These are phyloP conservation scores for Xyrauchen texanus DNA, from an alignment of 2,113 vertebrate genomes.

Conservation along the genomic window DNA sequence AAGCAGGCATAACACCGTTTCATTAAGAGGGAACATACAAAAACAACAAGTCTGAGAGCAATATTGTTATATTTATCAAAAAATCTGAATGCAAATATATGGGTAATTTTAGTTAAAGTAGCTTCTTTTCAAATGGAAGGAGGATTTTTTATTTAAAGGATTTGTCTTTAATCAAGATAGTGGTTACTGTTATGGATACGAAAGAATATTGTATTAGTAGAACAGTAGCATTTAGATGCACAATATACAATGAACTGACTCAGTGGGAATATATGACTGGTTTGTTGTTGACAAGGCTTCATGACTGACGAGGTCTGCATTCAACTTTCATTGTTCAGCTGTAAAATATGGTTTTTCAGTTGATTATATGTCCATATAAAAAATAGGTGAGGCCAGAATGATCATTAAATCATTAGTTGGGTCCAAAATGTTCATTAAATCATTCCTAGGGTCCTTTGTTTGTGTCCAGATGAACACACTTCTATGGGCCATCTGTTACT, in stretches of 20 bases:
- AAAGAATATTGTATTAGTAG: slow-evolving; percentile 38
- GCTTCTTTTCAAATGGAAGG: slow-evolving; percentile 61
- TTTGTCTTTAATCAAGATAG: slow-evolving; percentile 57
- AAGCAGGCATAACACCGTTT: neutral
- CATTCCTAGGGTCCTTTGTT: slow-evolving; percentile 69
- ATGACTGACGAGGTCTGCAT: slow-evolving; percentile 39
- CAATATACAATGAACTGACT: neutral
- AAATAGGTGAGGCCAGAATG: slow-evolving; percentile 68
- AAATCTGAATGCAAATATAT: slow-evolving; percentile 62
- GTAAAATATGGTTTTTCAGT: slow-evolving; percentile 69
- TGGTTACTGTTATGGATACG: slow-evolving; percentile 45
- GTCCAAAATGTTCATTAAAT: slow-evolving; percentile 71
- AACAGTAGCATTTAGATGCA: slow-evolving; percentile 23
- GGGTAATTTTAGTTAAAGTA: slow-evolving; percentile 48
- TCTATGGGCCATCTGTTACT: slow-evolving; percentile 67
- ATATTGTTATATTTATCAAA: slow-evolving; percentile 20
- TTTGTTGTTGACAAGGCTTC: slow-evolving; percentile 52
- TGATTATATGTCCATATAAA: slow-evolving; percentile 74
- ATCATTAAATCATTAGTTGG: slow-evolving; percentile 71
- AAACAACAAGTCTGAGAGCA: neutral
- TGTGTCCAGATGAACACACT: slow-evolving; percentile 67
- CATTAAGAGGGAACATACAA: neutral
- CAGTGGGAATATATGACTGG: neutral
- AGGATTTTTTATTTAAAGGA: slow-evolving; percentile 57
- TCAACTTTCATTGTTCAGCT: slow-evolving; percentile 46